Base-by-base conservation (phyloP, 2,797 vertebrate species). In the Etheostoma perlongum region DNA sequence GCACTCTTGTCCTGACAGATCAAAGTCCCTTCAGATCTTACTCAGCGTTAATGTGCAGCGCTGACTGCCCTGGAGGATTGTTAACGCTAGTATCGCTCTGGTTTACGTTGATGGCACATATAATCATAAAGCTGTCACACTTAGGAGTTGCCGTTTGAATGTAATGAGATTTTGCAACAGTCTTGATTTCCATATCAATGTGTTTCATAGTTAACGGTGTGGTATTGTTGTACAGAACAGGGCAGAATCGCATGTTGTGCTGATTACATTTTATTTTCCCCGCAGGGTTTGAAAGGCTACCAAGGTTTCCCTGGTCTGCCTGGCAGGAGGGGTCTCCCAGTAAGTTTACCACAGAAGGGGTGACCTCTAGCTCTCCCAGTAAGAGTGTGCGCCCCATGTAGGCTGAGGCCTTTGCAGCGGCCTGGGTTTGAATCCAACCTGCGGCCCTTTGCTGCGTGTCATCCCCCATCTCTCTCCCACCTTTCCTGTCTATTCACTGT, bases 261-360 rank as follows among this genome's bases (percentile, higher is more conserved):
- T 85, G 11, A 66, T 82, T 44, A 47, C 16, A 13, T 78, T 44
- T 66, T 13, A 48, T 72, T 52, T 4, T 83, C n/a, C 14, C 65
- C 61, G 46, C 84, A 98, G 97, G 97, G 97, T 23, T 93, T 93
- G n/a, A 97, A 97, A 91, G 97, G 97, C 36, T 96, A 95, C 81
- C 91, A 86, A 0, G 97, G 97, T 63, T 85, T 85, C 7, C 91
- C 94, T 2, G 97, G 97, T 54, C 69, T 90, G 36, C 83, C 90
- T 40, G 97, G 97, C 25, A 83, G 30, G 0, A 94, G 72, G 0
- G 97, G 97, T 1, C 65, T 87, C 11, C 96, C 95, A 1, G 97
- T 98, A 61, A 79, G 88, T 89, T 48, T 13, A 44, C 9, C 57
- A 53, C 21, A 54, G 12, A 67, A 6, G 30, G 30, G 30, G 30